Evolutionary conservation across 2,888 invertebrate genomes (phyloP), one percentile per base, ranked within the genome.

Genomic region (Sarcophaga caerulescens): DNA sequence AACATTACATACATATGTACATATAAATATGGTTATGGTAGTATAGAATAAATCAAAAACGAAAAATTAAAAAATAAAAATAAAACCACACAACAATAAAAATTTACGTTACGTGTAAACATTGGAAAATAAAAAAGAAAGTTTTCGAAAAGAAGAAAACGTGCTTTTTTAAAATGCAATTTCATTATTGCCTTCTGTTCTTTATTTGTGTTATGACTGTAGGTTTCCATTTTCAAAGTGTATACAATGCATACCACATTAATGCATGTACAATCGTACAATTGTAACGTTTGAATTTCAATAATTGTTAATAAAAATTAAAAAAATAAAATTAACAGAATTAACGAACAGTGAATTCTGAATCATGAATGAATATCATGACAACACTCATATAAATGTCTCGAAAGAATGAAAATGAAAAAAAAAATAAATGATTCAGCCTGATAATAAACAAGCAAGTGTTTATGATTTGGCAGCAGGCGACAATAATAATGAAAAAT

Each of bases 341-440:
- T 10, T 47, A 19, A 63, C 57, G n/a, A 62, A 74, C 57, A 79
- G 73, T 85, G 85, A n/a, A n/a, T n/a, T n/a, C n/a, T n/a, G n/a
- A 85, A 73, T 85, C 85, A 85, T 81, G 80, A 83, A 80, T 83
- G 76, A 80, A 79, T 85, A 79, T 75, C 60, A 78, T 74, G 44
- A 78, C 60, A 52, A n/a, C 44, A 35, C 62, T 23, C 52, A 4
- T 17, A 75, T 17, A 73, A 60, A 73, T 23, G 47, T 4, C 71
- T 52, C 4, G 17, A 44, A 12, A 35, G 44, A 66, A 19, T 19
- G 4, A 45, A 44, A 66, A 35, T n/a, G 35, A 35, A 44, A 8
- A 65, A 65, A 5, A 44, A 25, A 10, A 19, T 60, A 60, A 19
- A 19, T 60, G 21, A 60, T 10, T 60, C 19, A 60, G n/a, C 5